Base-by-base conservation (phyloP, 2,888 invertebrate genomes). In the Psylliodes chrysocephalus region DNA sequence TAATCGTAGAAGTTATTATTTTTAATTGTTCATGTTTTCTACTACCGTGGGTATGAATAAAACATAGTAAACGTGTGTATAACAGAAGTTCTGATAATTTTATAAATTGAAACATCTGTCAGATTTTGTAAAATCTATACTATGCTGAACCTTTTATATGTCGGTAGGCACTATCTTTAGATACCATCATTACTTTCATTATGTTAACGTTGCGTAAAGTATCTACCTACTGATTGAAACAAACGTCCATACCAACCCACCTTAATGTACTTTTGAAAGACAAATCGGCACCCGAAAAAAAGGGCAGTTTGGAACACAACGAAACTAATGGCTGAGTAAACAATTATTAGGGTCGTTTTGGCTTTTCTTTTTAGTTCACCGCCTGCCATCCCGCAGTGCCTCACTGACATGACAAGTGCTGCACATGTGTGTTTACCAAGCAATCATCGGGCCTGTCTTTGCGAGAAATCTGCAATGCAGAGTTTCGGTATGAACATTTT, bases 341-440 rank as follows among this genome's bases (percentile, higher is more conserved):
- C 78, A 79, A 78, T 78, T 77, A 76, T 75, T 75, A 71, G 73
- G 71, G 66, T 73, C 74, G 70, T 73, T 74, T 55, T 18, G 28
- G 55, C 28, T 55, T 38, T 68, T 63, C 67, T 62, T 67, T 66
- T 67, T 63, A 64, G 49, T 65, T 54, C 64, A 44, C 69, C 68
- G 70, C 57, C 69, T 67, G 70, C 54, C 71, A 68, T 70, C 68
- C 71, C 64, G 63, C 66, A 64, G 68, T 63, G 67, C 63, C 52
- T 61, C 40, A 17, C 17, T 40, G 40, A 61, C 68, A 75, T 76
- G 78, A 78, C 80, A 80, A 81, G 80, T 81, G 81, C 79, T 77
- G 77, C 77, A 79, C 80, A 80, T 77, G 77, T 77, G 77, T 81
- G 80, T 81, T 80, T 79, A 77, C 78, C 71, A 63, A 72, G 60